A percentile compares a stretch with the other conserved stretches of the same genome.
Evolutionary conservation across 2,888 invertebrate genomes (phyloP).

Genomic region (Tipula vernalis): DNA sequence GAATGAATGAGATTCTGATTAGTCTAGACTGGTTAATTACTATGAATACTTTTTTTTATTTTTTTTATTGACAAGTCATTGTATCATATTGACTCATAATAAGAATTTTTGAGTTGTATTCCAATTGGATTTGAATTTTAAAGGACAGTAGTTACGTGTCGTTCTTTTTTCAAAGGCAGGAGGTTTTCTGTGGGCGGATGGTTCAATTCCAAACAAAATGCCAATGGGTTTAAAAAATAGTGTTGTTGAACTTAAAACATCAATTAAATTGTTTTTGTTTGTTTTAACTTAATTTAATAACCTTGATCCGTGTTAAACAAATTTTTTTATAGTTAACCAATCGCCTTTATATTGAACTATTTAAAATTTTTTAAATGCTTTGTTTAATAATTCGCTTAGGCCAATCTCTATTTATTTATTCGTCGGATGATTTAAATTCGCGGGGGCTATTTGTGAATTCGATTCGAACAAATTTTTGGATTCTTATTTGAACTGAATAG

Average conservation of each 20-base stretch:
- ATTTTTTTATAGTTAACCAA: background rate
- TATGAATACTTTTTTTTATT: background rate
- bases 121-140: background rate
- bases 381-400: no score
- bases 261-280: background rate
- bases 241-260: background rate
- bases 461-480: no score
- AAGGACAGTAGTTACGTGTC: background rate
- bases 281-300: background rate
- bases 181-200: background rate
- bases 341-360: background rate
- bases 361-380: background rate
- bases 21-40: background rate
- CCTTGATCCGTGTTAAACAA: background rate
- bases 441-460: no score
- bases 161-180: background rate
- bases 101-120: background rate
- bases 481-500: no score
- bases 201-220: background rate
- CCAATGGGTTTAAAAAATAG: background rate
- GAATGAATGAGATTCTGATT: background rate
- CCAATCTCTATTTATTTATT: no score
- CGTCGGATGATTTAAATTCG: no score
- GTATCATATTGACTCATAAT: background rate
- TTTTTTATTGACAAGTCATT: background rate